Conservation (phyloP, 2,113 vertebrate genomes). For the Pontoporia blainvillei region DNA sequence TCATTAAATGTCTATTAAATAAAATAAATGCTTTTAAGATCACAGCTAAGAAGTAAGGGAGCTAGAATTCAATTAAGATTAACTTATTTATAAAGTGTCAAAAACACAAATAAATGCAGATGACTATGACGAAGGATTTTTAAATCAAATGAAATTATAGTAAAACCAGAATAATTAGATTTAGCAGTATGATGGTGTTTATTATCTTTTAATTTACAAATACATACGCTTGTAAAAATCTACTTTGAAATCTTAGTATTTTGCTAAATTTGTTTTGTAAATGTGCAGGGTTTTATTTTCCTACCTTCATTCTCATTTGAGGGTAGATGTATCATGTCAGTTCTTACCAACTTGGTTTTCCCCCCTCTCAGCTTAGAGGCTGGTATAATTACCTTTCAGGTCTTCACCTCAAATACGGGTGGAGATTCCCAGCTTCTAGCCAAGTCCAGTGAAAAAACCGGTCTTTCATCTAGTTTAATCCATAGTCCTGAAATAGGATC, state of each 20-base stretch:
- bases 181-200: not conserved
- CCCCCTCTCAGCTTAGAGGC: not conserved
- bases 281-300: not conserved
- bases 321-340: not conserved
- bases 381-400: not conserved
- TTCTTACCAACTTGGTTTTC: not conserved
- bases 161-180: not conserved
- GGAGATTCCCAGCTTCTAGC: not conserved
- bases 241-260: not conserved
- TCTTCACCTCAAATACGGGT: not conserved
- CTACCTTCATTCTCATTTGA: not conserved
- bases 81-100: not conserved
- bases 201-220: not conserved
- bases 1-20: not conserved
- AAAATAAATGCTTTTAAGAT: not conserved
- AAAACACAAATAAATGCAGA: not conserved
- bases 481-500: not conserved
- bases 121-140: not conserved
- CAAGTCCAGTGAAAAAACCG: not conserved
- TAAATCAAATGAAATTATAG: not conserved
- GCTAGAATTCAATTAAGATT: not conserved
- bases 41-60: not conserved
- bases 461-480: not conserved
- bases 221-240: not conserved
- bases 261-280: not conserved